These are phyloP conservation scores for Pyrocoelia pectoralis DNA, from an alignment of 2,888 invertebrate genomes.

Conservation along the genomic window DNA sequence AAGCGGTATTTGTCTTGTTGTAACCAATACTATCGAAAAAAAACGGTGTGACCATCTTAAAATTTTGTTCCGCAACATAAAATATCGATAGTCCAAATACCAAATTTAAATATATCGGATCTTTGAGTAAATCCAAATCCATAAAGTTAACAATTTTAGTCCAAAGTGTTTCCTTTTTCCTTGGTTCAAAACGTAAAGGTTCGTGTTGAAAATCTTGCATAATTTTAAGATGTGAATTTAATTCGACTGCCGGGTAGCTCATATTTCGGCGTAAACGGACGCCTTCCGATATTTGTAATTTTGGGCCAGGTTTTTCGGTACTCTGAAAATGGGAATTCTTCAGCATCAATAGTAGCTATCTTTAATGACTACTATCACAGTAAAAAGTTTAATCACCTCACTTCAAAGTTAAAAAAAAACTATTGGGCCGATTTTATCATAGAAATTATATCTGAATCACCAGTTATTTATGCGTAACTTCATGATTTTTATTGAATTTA, in stretches of 20 bases:
- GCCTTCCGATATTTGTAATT: conserved; percentile 38
- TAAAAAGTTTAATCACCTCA: too few relatives aligned
- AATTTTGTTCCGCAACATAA: conserved; percentile 79
- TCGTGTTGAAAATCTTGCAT: conserved; percentile 45
- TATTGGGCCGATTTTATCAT: too few relatives aligned
- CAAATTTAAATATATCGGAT: conserved; percentile 76
- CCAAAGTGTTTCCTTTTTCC: conserved; percentile 51
- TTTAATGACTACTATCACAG: too few relatives aligned
- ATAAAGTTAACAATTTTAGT: conserved; percentile 67
- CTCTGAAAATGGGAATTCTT: conserved; percentile 14
- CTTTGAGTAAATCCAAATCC: conserved; percentile 76
- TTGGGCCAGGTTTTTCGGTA: conserved; percentile 17
- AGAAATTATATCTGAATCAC: too few relatives aligned
- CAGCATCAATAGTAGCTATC: conserved; percentile 20
- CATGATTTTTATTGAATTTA: too few relatives aligned
- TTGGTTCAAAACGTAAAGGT: conserved; percentile 45
- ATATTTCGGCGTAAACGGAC: conserved; percentile 55
- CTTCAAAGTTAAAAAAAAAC: too few relatives aligned
- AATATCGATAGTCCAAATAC: conserved; percentile 76
- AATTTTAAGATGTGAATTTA: conserved; percentile 51
- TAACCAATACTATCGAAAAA: conserved; percentile 71
- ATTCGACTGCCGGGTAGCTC: conserved; percentile 57
- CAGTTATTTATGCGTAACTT: too few relatives aligned
- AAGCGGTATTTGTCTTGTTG: conserved; percentile 72
- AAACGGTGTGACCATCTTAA: conserved; percentile 76